Conservation (phyloP, 2,797 vertebrate genomes). For the Coluber constrictor region DNA sequence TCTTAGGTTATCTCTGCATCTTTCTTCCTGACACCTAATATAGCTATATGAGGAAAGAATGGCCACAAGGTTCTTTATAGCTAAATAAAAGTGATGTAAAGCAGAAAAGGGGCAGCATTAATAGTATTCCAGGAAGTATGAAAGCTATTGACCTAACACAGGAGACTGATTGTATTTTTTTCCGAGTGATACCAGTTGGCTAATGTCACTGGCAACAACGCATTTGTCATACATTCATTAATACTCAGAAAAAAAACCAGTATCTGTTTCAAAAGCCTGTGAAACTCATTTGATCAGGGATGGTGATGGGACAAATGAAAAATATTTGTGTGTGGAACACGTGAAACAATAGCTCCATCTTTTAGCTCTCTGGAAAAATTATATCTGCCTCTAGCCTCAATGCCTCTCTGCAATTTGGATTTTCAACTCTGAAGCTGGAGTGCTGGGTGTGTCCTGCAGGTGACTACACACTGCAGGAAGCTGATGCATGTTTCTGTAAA, state of each 20-base stretch:
- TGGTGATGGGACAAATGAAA: neutral
- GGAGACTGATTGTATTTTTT: neutral
- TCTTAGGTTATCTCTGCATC: neutral
- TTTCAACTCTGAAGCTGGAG: neutral
- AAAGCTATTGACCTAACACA: neutral
- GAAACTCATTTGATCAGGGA: neutral
- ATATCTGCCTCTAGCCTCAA: neutral
- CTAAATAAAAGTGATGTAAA: neutral
- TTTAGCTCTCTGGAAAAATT: constrained; percentile 16
- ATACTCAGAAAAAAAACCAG: neutral
- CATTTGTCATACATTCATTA: neutral
- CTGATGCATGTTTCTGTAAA: neutral
- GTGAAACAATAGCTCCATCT: constrained; percentile 13
- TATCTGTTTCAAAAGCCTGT: neutral
- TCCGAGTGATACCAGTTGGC: neutral
- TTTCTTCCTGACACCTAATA: neutral
- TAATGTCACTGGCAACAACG: neutral
- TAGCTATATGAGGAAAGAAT: neutral
- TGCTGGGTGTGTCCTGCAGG: neutral
- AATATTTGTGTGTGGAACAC: neutral
- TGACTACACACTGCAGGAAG: neutral
- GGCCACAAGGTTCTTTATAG: neutral
- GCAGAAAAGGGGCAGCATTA: neutral
- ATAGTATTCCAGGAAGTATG: neutral
- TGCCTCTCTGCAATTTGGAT: neutral